Percentiles rank a stretch among this genome's conserved stretches.
Conservation (phyloP, 2,888 invertebrate genomes). For the Zhuqinia jingwanae region DNA sequence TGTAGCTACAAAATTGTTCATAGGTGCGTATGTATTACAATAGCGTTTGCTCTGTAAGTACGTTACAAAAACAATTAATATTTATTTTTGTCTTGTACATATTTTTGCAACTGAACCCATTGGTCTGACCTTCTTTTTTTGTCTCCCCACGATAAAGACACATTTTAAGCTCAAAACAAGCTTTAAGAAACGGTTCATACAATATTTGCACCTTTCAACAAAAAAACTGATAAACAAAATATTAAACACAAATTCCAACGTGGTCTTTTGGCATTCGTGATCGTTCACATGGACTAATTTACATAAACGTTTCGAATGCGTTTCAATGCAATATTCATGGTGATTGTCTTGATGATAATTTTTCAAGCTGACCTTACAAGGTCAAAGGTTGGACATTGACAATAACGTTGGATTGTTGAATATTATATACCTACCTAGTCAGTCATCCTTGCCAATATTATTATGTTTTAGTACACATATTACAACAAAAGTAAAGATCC, state of each 20-base stretch:
- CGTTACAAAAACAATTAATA: too few relatives aligned
- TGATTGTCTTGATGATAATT: background rate
- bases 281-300: background rate
- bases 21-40: too few relatives aligned
- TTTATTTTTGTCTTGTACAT: too few relatives aligned
- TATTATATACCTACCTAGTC: too few relatives aligned
- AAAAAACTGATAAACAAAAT: background rate
- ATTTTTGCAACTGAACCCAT: too few relatives aligned
- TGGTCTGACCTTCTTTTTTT: too few relatives aligned
- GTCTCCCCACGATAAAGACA: too few relatives aligned
- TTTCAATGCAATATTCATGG: background rate
- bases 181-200: too few relatives aligned
- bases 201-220: too few relatives aligned
- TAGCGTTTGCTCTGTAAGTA: too few relatives aligned
- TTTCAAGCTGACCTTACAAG: slow-evolving; percentile 51
- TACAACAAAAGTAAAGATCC: background rate
- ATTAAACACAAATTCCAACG: background rate
- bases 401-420: background rate
- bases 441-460: background rate
- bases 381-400: slow-evolving; percentile 61
- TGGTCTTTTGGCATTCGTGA: background rate
- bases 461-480: background rate
- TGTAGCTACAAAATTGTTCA: too few relatives aligned
- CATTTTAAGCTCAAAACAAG: too few relatives aligned
- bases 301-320: background rate